Evolutionary conservation across 2,113 vertebrate species (phyloP), one percentile per base, ranked within the genome.

Genomic region (Seriola rivoliana): DNA sequence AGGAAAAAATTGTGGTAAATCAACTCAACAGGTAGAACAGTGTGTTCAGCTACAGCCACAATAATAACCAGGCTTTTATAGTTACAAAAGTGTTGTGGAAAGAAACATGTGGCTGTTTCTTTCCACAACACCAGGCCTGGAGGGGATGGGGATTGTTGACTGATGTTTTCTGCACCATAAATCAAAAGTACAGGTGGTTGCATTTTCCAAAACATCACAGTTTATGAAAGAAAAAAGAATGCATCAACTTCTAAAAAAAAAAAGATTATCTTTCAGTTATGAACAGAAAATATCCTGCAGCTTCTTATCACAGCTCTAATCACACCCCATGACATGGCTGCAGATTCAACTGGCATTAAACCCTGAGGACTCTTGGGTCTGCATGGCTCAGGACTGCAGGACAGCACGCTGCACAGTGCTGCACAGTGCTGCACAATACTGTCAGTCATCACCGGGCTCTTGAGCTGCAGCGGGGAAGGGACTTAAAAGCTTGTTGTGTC

Each of bases 401-500:
- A 21, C 86, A 57, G 58, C 12, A 0, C 32, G 0, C 5, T 36
- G 38, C 32, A 81, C 69, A 86, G 34, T 5, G 38, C 38, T 7
- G 38, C 38, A 25, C 25, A 29, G 29, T 38, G 0, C 5, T 36
- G 38, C 34, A 81, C 69, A 86, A 64, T 81, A 32, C 70, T 11
- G 29, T 68, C 83, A 78, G 69, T 90, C 85, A 75, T 74, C 85
- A 3, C 72, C 0, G 34, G 21, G 50, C 65, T 55, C 17, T 14
- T 68, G n/a, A 60, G 50, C 9, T 6, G 66, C 10, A 63, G 5
- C 13, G 57, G 50, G 54, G 79, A 85, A 63, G 71, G 85, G 79
- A 76, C 81, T 80, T 13, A 71, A 71, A 29, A 76, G 85, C 70
- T 63, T 77, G 76, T 70, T 85, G 82, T 75, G 89, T 83, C 84